Base-by-base conservation (phyloP, 2,113 vertebrate genomes). In the Labeo catla region DNA sequence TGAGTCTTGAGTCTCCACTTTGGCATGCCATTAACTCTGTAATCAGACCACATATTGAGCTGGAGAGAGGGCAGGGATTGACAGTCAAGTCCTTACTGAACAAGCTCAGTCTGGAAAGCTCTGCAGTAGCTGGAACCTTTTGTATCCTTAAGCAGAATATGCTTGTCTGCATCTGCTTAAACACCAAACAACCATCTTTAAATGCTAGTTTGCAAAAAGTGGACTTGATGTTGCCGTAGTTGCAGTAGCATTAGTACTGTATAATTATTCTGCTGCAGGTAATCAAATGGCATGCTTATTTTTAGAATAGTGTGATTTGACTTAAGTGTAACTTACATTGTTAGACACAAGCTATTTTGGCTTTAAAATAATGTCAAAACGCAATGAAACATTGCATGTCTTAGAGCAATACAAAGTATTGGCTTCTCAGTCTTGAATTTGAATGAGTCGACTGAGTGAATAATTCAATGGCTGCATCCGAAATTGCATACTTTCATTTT, bases 11-110 rank as follows among this genome's bases (percentile, higher is more conserved):
- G 28, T 68, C 87, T 76, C 77, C 88, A 88, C 88, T 88, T 85
- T 83, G 28, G 50, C 89, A 91, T 88, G 85, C 88, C 82, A 92
- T 91, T 92, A 92, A 66, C 89, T 89, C 76, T 63, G 23, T 90
- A 91, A 93, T 94, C 91, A 79, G 74, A 76, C 70, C 61, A 83
- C 50, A 79, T 82, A 57, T 81, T 78, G 80, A 49, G 15, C 70
- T 65, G 13, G 28, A 91, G 87, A 88, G 50, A 43, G 49, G 89
- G 78, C 77, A 88, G 72, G 86, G 57, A 87, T 85, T 76, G 72
- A 73, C 86, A 87, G 88, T 88, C 88, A 72, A 91, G 80, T 70
- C 76, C 84, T 66, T 57, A 86, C 86, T 87, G 87, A 90, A 88
- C 54, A 34, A 63, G 50, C 61, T 90, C 79, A 83, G 65, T n/a